These are phyloP conservation scores for Morelia viridis DNA, from an alignment of 2,797 vertebrate species.

Conservation along the genomic window DNA sequence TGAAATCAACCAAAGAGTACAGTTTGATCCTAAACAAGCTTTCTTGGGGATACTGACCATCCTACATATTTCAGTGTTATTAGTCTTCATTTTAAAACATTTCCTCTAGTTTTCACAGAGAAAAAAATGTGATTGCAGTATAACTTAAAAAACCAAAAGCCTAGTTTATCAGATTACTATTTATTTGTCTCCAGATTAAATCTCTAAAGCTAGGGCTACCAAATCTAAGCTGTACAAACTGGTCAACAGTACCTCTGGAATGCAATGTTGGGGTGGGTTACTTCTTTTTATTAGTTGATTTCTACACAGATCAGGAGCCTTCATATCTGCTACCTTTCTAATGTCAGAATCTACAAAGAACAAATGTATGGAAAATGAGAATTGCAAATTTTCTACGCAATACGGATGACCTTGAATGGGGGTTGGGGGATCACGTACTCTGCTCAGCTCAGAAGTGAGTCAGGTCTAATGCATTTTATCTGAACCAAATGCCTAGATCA, in stretches of 20 bases:
- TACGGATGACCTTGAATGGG: neutral
- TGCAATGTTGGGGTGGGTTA: neutral
- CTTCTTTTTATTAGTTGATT: neutral
- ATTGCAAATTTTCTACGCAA: neutral
- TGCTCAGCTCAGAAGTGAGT: neutral
- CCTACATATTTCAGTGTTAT: neutral
- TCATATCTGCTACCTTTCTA: neutral
- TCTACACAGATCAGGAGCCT: neutral
- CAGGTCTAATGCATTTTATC: neutral
- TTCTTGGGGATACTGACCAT: neutral
- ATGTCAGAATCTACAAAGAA: neutral
- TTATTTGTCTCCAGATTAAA: neutral
- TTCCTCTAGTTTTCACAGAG: neutral
- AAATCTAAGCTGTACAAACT: neutral
- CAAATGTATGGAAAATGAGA: neutral
- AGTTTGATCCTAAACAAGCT: neutral
- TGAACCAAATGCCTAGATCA: neutral
- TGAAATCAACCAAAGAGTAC: neutral
- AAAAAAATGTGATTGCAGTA: neutral
- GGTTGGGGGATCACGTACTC: neutral
- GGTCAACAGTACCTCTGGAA: neutral
- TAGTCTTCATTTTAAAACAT: neutral
- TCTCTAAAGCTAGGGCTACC: neutral
- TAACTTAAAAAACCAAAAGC: neutral
- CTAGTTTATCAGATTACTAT: neutral